phyloP scores from a whole-genome alignment of 2,113 vertebrate genomes.

The Heterotis niloticus region DNA sequence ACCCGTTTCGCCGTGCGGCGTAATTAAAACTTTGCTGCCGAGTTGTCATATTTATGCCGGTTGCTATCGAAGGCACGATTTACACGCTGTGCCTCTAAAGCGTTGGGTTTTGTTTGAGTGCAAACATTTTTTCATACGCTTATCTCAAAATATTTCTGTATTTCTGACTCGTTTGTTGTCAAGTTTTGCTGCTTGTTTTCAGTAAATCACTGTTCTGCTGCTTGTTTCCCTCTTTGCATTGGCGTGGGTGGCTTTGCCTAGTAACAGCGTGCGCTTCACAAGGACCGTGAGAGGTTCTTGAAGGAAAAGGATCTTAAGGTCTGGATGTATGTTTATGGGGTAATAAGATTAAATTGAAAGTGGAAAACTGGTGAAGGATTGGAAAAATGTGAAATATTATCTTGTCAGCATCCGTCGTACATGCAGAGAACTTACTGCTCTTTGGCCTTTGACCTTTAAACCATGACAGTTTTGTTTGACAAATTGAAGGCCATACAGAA shows the following conservation, averaged over 20 bases:
- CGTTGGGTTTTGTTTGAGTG: background rate
- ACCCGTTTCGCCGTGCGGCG: slow-evolving; percentile 15
- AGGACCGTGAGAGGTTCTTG: too few relatives aligned
- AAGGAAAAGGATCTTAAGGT: background rate
- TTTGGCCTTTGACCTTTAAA: background rate
- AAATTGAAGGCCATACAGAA: background rate
- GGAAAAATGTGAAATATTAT: too few relatives aligned
- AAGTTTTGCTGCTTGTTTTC: background rate
- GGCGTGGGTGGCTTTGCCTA: too few relatives aligned
- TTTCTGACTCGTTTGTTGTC: background rate
- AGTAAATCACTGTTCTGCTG: too few relatives aligned
- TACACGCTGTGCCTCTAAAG: background rate
- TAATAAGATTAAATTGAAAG: background rate
- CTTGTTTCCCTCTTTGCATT: too few relatives aligned
- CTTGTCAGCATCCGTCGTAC: too few relatives aligned
- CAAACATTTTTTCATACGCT: background rate
- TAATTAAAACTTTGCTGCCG: slow-evolving; percentile 30
- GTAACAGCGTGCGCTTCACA: too few relatives aligned
- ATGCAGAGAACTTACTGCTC: too few relatives aligned
- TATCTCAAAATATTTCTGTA: background rate
- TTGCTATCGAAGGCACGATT: background rate
- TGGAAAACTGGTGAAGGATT: too few relatives aligned
- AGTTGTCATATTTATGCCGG: slow-evolving; percentile 23
- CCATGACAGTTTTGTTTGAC: background rate
- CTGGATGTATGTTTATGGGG: background rate